Evolutionary conservation across 2,113 vertebrate genomes (phyloP), one percentile per base, ranked within the genome.

Genomic region (Cavia aperea): DNA sequence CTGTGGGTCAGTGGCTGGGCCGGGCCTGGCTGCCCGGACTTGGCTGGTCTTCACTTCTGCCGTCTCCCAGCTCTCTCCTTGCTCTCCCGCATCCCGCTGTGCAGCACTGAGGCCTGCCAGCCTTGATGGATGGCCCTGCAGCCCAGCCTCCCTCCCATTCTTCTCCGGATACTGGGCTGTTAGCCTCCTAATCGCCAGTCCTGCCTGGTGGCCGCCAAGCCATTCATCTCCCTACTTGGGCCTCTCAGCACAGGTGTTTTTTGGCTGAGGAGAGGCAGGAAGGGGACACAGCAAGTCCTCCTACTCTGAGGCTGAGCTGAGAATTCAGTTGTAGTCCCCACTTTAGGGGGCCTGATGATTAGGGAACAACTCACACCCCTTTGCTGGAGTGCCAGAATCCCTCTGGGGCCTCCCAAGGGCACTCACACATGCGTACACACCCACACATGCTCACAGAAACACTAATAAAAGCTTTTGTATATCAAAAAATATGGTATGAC

Each of bases 111-210:
- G 92, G 81, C 92, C 92, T 92, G 95, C 85, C 81, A 93, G 93
- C 81, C 89, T 89, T 96, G 96, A 96, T 93, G 87, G 91, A 97
- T 96, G 89, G 89, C 43, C 72, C 77, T 26, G 54, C 60, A 51
- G 70, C 60, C 65, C 91, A 86, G 91, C 63, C 66, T 89, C 72
- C 54, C 66, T 93, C 77, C 83, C 89, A 33, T 56, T 84, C 63
- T 49, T 91, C 82, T 92, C 94, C 5, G 62, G 94, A 93, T 91
- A 85, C 87, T 65, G 72, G 89, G 84, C 91, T 16, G 72, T 95
- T 90, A 94, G 92, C 87, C 91, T 96, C 65, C 84, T 95, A 95
- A 95, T 96, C 92, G 79, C 93, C 58, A 81, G 84, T 81, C 49
- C 56, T 91, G 85, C 89, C 94, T 91, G 86, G 87, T 87, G 92